A percentile compares a stretch with the other conserved stretches of the same genome.
These are phyloP conservation scores for Ceratothoa steindachneri DNA, from an alignment of 2,888 invertebrate species.

Conservation along the genomic window DNA sequence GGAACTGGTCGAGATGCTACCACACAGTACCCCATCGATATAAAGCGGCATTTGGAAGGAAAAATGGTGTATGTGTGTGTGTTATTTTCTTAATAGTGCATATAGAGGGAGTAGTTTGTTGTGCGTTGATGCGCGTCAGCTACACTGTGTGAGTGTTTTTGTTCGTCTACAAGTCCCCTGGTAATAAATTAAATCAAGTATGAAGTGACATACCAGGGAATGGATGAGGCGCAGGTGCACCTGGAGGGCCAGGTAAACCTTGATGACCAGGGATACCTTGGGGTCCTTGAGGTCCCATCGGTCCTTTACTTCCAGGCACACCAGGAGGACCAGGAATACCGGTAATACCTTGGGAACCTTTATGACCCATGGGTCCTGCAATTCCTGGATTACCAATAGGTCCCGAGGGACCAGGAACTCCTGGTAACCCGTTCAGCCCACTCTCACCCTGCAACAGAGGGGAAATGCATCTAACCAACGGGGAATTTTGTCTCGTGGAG, in stretches of 20 bases:
- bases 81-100: no score
- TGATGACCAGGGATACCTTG: background rate
- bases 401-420: constrained; percentile 23
- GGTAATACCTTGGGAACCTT: constrained; percentile 9
- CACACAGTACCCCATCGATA: no score
- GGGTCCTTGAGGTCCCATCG: constrained; percentile 2
- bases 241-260: constrained; percentile 1
- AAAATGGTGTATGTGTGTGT: no score
- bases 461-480: no score
- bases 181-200: no score
- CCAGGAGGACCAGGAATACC: constrained; percentile 21
- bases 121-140: no score
- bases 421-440: constrained; percentile 18
- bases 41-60: no score
- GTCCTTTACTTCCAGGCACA: background rate
- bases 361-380: constrained; percentile 2
- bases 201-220: constrained; percentile 14
- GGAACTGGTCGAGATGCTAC: no score
- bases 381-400: constrained; percentile 16
- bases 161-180: no score
- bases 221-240: constrained; percentile 13
- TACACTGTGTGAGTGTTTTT: no score
- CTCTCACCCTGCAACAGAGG: background rate
- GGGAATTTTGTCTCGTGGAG: no score
- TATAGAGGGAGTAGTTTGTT: no score